These are phyloP conservation scores for Ctenochaetus hawaiiensis DNA, from an alignment of 2,797 vertebrate species.

Conservation along the genomic window DNA sequence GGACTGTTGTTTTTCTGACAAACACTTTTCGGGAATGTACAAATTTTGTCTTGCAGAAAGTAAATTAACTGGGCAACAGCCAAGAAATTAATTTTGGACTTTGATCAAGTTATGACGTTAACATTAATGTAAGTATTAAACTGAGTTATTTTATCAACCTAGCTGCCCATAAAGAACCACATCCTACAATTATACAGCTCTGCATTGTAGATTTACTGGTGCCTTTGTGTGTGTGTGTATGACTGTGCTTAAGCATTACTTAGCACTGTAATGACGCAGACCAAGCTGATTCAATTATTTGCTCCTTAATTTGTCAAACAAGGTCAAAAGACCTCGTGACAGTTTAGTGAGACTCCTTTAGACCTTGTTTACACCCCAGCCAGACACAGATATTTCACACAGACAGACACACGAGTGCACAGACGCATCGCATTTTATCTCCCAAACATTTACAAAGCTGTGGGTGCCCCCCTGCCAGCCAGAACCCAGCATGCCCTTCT, in stretches of 20 bases:
- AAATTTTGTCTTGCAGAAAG: neutral
- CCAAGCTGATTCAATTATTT: slow-evolving; percentile 71
- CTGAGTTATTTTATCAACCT: slow-evolving; percentile 6
- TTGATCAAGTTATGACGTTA: neutral
- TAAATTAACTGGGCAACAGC: slow-evolving; percentile 5
- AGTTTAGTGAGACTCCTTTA: slow-evolving; percentile 63
- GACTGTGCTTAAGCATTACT: slow-evolving; percentile 33
- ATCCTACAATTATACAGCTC: neutral
- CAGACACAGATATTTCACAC: slow-evolving; percentile 53
- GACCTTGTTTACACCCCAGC: slow-evolving; percentile 59
- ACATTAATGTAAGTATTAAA: neutral
- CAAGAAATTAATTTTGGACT: slow-evolving; percentile 3
- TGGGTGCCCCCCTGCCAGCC: slow-evolving; percentile 60
- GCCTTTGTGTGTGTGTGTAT: neutral
- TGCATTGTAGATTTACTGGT: slow-evolving; percentile 14
- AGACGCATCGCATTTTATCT: slow-evolving; percentile 66
- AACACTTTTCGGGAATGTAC: neutral
- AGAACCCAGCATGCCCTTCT: slow-evolving; percentile 67
- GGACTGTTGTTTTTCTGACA: neutral
- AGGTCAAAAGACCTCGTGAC: slow-evolving; percentile 68
- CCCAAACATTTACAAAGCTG: slow-evolving; percentile 73
- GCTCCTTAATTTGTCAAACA: slow-evolving; percentile 76
- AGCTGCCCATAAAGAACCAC: neutral
- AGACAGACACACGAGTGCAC: slow-evolving; percentile 32
- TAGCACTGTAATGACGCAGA: slow-evolving; percentile 50